Conservation (phyloP, 1,140 invertebrate species). For the Bombus polaris region DNA sequence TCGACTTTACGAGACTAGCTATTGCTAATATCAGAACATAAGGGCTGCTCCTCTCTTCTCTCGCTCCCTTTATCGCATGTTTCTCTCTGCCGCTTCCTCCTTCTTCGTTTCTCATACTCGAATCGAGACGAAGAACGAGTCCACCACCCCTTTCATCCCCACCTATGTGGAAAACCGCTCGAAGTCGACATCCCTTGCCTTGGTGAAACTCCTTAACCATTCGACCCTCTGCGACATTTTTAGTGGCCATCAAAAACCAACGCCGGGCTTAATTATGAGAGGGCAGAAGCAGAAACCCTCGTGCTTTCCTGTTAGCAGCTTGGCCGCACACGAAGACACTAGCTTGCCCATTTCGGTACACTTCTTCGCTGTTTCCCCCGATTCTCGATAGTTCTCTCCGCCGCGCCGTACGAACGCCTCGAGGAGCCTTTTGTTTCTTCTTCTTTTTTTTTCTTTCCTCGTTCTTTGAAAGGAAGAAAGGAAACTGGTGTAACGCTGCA, state of each 20-base stretch:
- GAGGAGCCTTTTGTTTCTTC: conserved; percentile 25
- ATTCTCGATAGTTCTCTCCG: conserved; percentile 31
- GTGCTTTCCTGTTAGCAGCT: conserved; percentile 19
- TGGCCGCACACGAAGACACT: conserved; percentile 16
- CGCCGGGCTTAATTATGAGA: conserved; percentile 80
- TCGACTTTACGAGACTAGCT: conserved; percentile 80
- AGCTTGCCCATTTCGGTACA: conserved; percentile 31
- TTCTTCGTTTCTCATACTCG: background rate
- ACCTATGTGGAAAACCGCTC: background rate
- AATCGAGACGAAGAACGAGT: background rate
- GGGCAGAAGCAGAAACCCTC: conserved; percentile 62
- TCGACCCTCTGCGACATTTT: conserved; percentile 81
- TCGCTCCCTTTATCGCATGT: conserved; percentile 34
- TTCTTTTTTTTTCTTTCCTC: background rate
- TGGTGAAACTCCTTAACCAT: conserved; percentile 77
- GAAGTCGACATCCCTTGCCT: conserved; percentile 6
- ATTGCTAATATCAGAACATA: conserved; percentile 81
- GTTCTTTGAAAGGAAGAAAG: background rate
- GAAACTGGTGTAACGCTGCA: background rate
- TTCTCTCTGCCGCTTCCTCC: conserved; percentile 3
- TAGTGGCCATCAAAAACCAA: conserved; percentile 82
- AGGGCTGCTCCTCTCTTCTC: conserved; percentile 39
- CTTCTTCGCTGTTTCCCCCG: background rate
- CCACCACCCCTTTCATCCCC: conserved; percentile 30
- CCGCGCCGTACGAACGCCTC: conserved; percentile 14